Conservation (phyloP, 2,888 invertebrate genomes). For the Hipparchia sbordonii region DNA sequence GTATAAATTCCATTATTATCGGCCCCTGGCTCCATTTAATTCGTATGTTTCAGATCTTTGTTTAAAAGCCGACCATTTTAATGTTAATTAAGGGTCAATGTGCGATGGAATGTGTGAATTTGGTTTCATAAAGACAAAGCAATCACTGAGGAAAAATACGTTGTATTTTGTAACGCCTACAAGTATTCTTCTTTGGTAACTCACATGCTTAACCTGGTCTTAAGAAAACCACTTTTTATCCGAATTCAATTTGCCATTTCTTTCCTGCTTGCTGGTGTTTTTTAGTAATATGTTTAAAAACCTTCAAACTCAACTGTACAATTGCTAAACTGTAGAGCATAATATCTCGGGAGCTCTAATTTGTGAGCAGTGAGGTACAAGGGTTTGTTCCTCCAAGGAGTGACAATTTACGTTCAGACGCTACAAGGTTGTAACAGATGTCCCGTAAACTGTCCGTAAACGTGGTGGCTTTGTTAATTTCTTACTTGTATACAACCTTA, state of each 20-base stretch:
- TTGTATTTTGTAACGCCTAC: too few species aligned
- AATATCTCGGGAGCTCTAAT: background rate
- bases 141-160: too few species aligned
- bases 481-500: background rate
- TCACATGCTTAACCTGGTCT: too few species aligned
- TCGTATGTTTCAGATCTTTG: slow-evolving; percentile 17
- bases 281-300: background rate
- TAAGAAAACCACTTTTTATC: too few species aligned
- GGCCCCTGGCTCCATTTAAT: slow-evolving; percentile 23
- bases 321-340: background rate
- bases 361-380: background rate
- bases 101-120: background rate
- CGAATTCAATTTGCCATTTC: too few species aligned
- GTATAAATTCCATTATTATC: slow-evolving; percentile 35
- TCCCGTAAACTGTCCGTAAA: background rate
- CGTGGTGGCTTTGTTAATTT: background rate
- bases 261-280: too few species aligned
- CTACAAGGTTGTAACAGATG: background rate
- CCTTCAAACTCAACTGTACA: background rate
- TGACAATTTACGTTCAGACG: background rate
- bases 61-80: background rate
- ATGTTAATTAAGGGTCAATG: slow-evolving; percentile 11
- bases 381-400: background rate
- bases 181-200: too few species aligned
- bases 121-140: background rate